phyloP scores from a whole-genome alignment of 1,140 invertebrate genomes.

The Hyles euphorbiae region DNA sequence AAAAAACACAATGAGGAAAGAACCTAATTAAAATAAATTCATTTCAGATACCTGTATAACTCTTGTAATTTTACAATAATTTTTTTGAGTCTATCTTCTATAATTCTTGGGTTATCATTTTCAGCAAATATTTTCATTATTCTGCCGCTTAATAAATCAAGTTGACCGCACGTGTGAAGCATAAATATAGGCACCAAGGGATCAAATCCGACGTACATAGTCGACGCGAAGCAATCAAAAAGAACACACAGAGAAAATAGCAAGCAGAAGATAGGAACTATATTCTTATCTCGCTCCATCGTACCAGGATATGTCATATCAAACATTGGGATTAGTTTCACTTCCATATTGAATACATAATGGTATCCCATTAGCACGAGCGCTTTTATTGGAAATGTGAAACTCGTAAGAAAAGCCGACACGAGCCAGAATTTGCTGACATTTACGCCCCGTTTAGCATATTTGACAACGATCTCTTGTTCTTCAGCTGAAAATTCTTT shows the following conservation, averaged over 20 bases:
- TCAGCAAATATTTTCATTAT: constrained; percentile 24
- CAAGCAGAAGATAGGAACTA: constrained; percentile 14
- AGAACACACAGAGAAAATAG: constrained; percentile 19
- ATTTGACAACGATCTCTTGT: constrained; percentile 25
- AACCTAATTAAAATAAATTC: no score
- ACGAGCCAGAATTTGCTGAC: constrained; percentile 31
- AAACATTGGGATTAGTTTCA: constrained; percentile 27
- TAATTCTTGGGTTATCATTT: constrained; percentile 8
- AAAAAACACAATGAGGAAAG: no score
- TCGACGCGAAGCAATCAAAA: constrained; percentile 25
- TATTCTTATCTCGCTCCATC: constrained; percentile 29
- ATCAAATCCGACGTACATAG: constrained; percentile 37
- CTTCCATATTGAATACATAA: constrained; percentile 21
- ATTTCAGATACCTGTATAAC: constrained; percentile 33
- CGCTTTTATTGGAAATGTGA: constrained; percentile 33
- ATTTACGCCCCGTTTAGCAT: constrained; percentile 23
- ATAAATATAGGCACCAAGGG: constrained; percentile 36
- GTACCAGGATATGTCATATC: constrained; percentile 27
- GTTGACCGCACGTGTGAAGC: constrained; percentile 34
- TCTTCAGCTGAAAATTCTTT: constrained; percentile 24
- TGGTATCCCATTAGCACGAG: constrained; percentile 29
- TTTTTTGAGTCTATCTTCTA: constrained; percentile 20
- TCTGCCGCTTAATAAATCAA: constrained; percentile 24
- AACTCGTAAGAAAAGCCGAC: constrained; percentile 13
- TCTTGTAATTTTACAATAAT: constrained; percentile 36